Percentiles rank a stretch among this genome's conserved stretches.
Evolutionary conservation across 2,113 vertebrate species (phyloP).

Genomic region (Actenoides hombroni): DNA sequence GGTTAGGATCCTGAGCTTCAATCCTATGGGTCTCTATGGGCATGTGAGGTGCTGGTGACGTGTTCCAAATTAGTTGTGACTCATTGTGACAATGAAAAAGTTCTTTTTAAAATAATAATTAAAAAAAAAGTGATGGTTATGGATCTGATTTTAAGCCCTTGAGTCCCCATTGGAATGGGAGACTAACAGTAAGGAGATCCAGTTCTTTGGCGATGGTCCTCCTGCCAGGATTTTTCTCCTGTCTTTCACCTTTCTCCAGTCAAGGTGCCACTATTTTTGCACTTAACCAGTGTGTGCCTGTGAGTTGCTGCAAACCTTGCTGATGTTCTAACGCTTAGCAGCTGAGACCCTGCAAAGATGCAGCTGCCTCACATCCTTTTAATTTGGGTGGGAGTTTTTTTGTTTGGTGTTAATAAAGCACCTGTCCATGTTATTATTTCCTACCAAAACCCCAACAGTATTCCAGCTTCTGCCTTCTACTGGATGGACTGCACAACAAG

Average conservation of each 20-base stretch:
- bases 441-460: background rate
- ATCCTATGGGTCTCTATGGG: background rate
- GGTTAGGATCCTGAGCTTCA: background rate
- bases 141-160: background rate
- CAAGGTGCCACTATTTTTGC: background rate
- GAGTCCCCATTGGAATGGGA: background rate
- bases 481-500: background rate
- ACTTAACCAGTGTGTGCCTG: background rate
- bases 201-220: background rate
- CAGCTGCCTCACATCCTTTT: background rate
- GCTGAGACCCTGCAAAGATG: background rate
- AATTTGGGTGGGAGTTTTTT: background rate
- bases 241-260: background rate
- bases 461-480: background rate
- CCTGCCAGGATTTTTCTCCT: background rate
- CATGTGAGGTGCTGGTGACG: background rate
- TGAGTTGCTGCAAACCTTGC: background rate
- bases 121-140: background rate
- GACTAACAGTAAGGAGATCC: background rate
- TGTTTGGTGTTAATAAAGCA: background rate
- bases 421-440: background rate
- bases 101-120: background rate
- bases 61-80: background rate
- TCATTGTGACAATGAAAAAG: background rate
- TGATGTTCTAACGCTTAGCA: background rate